A percentile compares a stretch with the other conserved stretches of the same genome.
Conservation (phyloP, 2,888 invertebrate genomes). For the Pilophorus perplexus region DNA sequence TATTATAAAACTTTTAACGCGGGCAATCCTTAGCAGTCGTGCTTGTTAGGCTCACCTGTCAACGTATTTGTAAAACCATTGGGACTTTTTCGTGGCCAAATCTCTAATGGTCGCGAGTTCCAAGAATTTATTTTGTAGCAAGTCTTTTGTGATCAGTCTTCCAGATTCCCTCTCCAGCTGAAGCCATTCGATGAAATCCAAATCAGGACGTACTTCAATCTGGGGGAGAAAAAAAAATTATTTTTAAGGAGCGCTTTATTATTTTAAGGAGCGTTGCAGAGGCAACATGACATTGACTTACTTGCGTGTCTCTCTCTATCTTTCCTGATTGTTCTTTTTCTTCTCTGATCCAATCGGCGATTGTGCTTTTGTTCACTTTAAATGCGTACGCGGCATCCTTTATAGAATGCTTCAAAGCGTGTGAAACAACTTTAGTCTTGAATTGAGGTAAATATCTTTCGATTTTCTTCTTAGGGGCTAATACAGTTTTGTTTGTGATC, state of each 20-base stretch:
- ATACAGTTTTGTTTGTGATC: background rate
- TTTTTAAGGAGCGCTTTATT: background rate
- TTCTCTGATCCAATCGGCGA: slow-evolving; percentile 45
- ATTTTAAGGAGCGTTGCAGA: no score
- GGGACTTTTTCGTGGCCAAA: slow-evolving; percentile 1
- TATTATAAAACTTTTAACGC: no score
- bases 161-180: slow-evolving; percentile 21
- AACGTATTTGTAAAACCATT: slow-evolving; percentile 29
- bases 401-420: slow-evolving; percentile 45
- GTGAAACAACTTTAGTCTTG: slow-evolving; percentile 46
- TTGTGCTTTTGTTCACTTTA: slow-evolving; percentile 46
- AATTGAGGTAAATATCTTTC: slow-evolving; percentile 47
- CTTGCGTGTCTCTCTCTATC: background rate
- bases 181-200: slow-evolving; percentile 35
- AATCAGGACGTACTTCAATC: slow-evolving; percentile 25
- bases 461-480: slow-evolving; percentile 40
- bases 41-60: slow-evolving; percentile 29
- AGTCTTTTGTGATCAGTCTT: slow-evolving; percentile 33
- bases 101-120: slow-evolving; percentile 10
- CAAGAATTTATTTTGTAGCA: slow-evolving; percentile 21
- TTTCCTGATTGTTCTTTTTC: slow-evolving; percentile 16
- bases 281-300: background rate
- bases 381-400: slow-evolving; percentile 45
- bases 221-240: background rate
- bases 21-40: no score